Conservation (phyloP, 2,113 vertebrate genomes). For the Ciconia boyciana region DNA sequence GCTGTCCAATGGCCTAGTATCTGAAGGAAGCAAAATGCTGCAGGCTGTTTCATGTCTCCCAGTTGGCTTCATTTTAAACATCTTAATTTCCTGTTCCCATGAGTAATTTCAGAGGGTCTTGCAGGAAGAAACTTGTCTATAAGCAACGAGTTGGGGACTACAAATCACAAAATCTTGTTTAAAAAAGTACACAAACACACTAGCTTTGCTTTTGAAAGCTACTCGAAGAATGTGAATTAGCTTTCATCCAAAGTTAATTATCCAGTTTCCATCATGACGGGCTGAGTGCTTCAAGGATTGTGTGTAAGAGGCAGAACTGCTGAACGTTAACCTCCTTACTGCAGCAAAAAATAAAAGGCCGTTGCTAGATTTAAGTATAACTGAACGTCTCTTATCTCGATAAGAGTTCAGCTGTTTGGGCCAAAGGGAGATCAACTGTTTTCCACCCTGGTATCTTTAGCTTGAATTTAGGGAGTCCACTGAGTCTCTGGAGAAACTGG, state of each 20-base stretch:
- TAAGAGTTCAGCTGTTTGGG: neutral
- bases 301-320: neutral
- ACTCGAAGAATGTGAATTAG: neutral
- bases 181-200: neutral
- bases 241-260: neutral
- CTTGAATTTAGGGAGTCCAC: neutral
- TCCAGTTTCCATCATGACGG: neutral
- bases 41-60: neutral
- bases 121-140: neutral
- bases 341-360: neutral
- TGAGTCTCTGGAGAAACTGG: neutral
- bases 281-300: neutral
- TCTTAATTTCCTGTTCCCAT: neutral
- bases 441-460: fast-evolving
- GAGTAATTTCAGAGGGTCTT: neutral
- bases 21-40: neutral
- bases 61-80: neutral
- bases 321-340: neutral
- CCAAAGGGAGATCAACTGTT: neutral
- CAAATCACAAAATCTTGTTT: neutral
- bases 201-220: neutral
- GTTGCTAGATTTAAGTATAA: neutral
- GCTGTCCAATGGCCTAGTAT: neutral
- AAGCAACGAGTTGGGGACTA: neutral
- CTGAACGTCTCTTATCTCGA: fast-evolving